phyloP scores from a whole-genome alignment of 30 jellyfish, hydroid and myxozoan species.

The Mastigias papua region DNA sequence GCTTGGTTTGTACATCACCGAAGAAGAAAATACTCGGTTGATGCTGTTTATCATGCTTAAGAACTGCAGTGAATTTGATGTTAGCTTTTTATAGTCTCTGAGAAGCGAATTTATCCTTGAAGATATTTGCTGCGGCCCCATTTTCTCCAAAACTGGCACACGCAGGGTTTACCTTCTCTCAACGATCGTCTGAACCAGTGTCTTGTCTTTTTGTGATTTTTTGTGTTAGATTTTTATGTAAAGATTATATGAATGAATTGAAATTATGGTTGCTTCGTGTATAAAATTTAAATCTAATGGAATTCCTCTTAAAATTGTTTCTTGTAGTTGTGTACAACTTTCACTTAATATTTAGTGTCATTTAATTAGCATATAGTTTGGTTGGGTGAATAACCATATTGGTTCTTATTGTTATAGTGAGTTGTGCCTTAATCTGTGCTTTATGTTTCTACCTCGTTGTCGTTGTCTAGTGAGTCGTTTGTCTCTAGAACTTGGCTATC shows the following conservation, averaged over 20 bases:
- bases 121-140: too few relatives aligned
- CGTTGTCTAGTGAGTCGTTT: background rate
- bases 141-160: too few relatives aligned
- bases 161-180: too few relatives aligned
- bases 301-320: background rate
- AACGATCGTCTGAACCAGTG: too few relatives aligned
- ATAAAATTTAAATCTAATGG: background rate
- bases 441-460: background rate
- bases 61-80: too few relatives aligned
- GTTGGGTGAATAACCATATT: slow-evolving; percentile 24
- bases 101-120: too few relatives aligned
- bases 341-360: background rate
- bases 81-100: too few relatives aligned
- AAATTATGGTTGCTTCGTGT: background rate
- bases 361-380: background rate
- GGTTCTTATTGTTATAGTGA: slow-evolving; percentile 6
- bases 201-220: too few relatives aligned
- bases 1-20: too few relatives aligned
- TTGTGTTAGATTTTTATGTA: background rate
- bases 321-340: background rate
- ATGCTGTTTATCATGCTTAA: too few relatives aligned
- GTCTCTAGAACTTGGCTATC: too few relatives aligned
- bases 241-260: background rate
- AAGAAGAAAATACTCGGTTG: too few relatives aligned
- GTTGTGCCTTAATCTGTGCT: background rate